These are phyloP conservation scores for Toxotes lorentzi DNA, from an alignment of 2,797 vertebrate genomes.

Conservation along the genomic window DNA sequence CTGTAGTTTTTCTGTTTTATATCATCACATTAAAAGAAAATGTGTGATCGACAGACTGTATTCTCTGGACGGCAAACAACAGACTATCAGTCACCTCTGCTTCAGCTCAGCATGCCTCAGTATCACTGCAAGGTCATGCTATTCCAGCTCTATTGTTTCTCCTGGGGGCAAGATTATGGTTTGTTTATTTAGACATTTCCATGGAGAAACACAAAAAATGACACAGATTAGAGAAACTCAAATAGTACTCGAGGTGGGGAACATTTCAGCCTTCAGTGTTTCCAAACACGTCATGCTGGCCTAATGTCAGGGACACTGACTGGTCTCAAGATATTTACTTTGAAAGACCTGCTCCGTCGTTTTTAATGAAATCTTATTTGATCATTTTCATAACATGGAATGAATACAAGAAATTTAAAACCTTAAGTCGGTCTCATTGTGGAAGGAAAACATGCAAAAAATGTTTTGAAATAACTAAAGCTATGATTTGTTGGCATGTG, in stretches of 20 bases:
- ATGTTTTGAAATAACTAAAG: constrained; percentile 13
- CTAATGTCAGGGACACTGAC: constrained; percentile 53
- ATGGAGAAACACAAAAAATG: constrained; percentile 48
- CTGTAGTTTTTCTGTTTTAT: not conserved
- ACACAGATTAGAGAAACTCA: constrained; percentile 56
- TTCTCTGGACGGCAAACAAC: not conserved
- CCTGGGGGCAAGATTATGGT: constrained; percentile 38
- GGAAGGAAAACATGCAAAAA: not conserved
- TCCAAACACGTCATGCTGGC: constrained; percentile 37
- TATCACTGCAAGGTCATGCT: constrained; percentile 43
- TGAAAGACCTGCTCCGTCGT: not conserved
- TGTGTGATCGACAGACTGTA: not conserved
- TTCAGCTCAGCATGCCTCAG: constrained; percentile 10
- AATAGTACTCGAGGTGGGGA: constrained; percentile 18
- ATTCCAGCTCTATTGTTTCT: constrained; percentile 42
- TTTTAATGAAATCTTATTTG: constrained; percentile 8
- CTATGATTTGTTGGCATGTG: constrained; percentile 3
- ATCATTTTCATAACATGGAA: constrained; percentile 7
- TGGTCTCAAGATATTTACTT: constrained; percentile 26
- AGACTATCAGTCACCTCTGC: constrained; percentile 4
- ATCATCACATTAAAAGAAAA: not conserved
- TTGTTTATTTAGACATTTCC: constrained; percentile 60
- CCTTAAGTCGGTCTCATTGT: not conserved
- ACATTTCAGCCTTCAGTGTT: constrained; percentile 49
- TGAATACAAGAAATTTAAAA: not conserved